A percentile compares a stretch with the other conserved stretches of the same genome.
Conservation (phyloP, 2,888 invertebrate species). For the Chydorus sphaericus region DNA sequence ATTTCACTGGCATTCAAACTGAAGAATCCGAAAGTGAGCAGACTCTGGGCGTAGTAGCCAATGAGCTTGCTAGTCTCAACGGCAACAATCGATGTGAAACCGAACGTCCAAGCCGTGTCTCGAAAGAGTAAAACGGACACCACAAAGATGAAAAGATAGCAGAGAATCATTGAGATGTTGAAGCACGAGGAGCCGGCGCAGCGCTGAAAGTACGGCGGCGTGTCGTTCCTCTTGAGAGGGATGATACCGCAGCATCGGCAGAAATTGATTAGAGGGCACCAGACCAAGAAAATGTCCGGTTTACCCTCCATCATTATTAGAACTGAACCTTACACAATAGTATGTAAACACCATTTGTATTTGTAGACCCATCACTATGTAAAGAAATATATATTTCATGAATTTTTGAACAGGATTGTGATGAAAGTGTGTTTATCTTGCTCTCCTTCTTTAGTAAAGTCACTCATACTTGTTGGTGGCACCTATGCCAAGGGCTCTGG, state of each 20-base stretch:
- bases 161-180: neutral
- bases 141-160: neutral
- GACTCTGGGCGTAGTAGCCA: constrained; percentile 10
- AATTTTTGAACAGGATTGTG: neutral
- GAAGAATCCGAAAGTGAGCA: constrained; percentile 7
- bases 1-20: neutral
- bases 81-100: neutral
- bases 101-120: constrained; percentile 5
- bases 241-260: neutral
- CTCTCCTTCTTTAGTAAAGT: too few relatives aligned
- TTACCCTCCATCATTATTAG: constrained; percentile 36
- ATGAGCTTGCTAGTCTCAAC: constrained; percentile 1
- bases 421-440: neutral
- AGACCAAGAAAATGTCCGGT: neutral
- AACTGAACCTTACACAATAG: too few relatives aligned
- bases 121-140: neutral
- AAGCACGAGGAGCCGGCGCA: neutral
- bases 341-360: neutral
- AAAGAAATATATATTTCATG: neutral
- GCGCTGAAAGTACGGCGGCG: neutral
- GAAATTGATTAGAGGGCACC: constrained; percentile 1
- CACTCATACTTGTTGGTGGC: constrained; percentile 13
- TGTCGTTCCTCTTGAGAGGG: neutral
- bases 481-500: constrained; percentile 19
- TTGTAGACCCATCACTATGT: neutral